Evolutionary conservation across 1,140 invertebrate genomes (phyloP), one percentile per base, ranked within the genome.

Genomic region (Eurosta solidaginis): DNA sequence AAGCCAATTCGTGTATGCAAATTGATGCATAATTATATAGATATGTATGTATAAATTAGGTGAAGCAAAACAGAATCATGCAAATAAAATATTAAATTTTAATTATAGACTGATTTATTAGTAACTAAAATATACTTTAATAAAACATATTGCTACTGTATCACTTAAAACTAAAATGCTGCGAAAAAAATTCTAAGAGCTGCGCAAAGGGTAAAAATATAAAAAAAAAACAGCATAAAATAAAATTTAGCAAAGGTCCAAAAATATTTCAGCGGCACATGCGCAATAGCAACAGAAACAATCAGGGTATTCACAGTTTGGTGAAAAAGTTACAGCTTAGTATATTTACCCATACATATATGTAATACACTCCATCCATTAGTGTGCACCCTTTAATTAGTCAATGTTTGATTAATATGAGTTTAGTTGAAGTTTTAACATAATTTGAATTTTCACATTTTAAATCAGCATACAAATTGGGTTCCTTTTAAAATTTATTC

Each of bases 41-140:
- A 42, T 12, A 42, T 42, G 42, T 12, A 29, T 33, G 20, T 1
- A 54, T 29, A 17, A 10, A 33, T 33, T 33, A 33, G 22, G 25
- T 59, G 29, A 29, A 42, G 42, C 42, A 63, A 63, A 63, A 29
- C 14, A 63, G 54, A 42, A 74, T 25, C 44, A 74, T 25, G 45
- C 42, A 45, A 45, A 74, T 44, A 29, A 36, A 45, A 74, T 74
- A 74, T 74, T 74, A 74, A 74, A 74, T 78, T 79, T 79, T 79
- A 79, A 79, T 79, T 79, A 79, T 79, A 79, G 79, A 79, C 79
- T 79, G 79, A 79, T 79, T 79, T 79, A 77, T 75, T 79, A 77
- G 79, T 79, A 79, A 79, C 76, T 79, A 77, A 77, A 74, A 63
- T 79, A 79, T 79, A 79, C 77, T 79, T 79, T 79, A 79, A 79